Conservation (phyloP, 2,113 vertebrate genomes). For the Saguinus midas region DNA sequence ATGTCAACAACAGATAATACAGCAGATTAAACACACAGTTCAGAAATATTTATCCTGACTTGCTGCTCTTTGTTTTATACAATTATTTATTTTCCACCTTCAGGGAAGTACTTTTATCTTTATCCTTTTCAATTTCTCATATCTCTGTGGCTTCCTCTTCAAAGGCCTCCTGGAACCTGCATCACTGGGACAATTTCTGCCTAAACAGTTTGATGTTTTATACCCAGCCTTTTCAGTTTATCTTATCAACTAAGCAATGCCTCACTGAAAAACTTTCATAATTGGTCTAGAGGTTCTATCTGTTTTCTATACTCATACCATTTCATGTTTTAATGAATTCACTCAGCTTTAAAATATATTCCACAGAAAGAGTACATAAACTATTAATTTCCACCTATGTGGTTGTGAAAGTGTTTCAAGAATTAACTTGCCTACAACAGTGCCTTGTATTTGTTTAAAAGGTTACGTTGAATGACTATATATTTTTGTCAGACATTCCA, state of each 20-base stretch:
- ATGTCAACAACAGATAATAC: neutral
- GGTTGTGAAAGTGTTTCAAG: neutral
- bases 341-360: neutral
- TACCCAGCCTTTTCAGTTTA: neutral
- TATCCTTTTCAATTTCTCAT: neutral
- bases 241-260: neutral
- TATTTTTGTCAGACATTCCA: neutral
- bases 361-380: neutral
- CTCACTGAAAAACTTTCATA: neutral
- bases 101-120: constrained; percentile 31
- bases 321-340: neutral
- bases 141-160: neutral
- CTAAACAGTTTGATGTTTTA: neutral
- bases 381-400: neutral
- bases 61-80: neutral
- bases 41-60: neutral
- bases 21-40: neutral
- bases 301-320: neutral
- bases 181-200: neutral
- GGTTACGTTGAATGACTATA: neutral
- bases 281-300: neutral
- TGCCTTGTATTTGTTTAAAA: neutral
- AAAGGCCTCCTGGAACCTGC: neutral
- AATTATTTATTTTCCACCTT: constrained; percentile 4
- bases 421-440: neutral